Evolutionary conservation across 2,113 vertebrate genomes (phyloP).

Genomic region (Crotalus viridis): DNA sequence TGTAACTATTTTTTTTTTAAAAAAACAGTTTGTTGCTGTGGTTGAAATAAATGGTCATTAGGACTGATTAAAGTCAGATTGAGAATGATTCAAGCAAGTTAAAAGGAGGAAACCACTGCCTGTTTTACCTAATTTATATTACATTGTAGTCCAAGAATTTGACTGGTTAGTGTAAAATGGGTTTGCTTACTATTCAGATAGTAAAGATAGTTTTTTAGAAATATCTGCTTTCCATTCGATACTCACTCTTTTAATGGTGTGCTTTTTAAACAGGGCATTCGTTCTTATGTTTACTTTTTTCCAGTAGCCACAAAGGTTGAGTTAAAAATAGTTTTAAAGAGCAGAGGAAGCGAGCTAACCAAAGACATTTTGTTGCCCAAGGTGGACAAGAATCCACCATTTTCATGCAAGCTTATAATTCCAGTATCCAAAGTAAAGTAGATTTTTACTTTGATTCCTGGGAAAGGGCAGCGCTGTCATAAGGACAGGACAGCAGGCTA

Average conservation of each 20-base stretch:
- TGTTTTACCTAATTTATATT: constrained; percentile 62
- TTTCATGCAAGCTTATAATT: neutral
- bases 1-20: constrained; percentile 47
- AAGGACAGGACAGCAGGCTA: neutral
- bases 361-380: neutral
- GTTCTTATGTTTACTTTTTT: neutral
- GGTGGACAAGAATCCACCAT: neutral
- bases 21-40: constrained; percentile 47
- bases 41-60: constrained; percentile 71
- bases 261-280: neutral
- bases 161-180: constrained; percentile 39
- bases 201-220: constrained; percentile 5
- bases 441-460: neutral
- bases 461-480: neutral
- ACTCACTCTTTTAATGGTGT: neutral
- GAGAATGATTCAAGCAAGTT: constrained; percentile 62
- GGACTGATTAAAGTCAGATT: constrained; percentile 73
- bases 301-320: neutral
- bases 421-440: neutral
- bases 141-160: constrained; percentile 52
- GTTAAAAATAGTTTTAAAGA: neutral
- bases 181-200: constrained; percentile 28
- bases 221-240: neutral
- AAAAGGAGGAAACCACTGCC: constrained; percentile 62
- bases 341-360: neutral